Conservation (phyloP, 2,888 invertebrate genomes). For the Pteria penguin region DNA sequence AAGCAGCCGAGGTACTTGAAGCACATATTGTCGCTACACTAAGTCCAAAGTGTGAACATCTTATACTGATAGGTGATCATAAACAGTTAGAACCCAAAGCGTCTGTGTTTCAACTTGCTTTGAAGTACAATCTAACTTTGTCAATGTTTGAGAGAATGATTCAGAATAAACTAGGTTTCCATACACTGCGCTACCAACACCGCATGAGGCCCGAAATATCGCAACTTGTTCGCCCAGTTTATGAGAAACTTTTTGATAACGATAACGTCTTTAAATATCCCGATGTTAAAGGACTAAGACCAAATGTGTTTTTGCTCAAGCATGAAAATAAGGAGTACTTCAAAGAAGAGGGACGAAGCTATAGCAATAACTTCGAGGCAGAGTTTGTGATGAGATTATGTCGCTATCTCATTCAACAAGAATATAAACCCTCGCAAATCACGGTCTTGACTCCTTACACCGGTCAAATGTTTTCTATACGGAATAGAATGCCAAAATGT, state of each 20-base stretch:
- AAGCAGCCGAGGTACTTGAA: constrained; percentile 92
- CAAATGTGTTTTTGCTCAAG: constrained; percentile 71
- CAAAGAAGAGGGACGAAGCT: constrained; percentile 70
- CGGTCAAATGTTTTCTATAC: constrained; percentile 72
- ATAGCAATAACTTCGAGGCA: constrained; percentile 76
- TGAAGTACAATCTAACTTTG: constrained; percentile 85
- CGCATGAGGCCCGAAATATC: constrained; percentile 78
- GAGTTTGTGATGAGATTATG: constrained; percentile 66
- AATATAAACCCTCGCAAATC: constrained; percentile 69
- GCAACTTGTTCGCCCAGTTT: constrained; percentile 66
- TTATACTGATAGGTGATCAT: constrained; percentile 91
- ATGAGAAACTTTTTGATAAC: constrained; percentile 60
- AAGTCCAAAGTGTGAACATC: constrained; percentile 87
- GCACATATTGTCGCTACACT: constrained; percentile 89
- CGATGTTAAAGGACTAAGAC: constrained; percentile 62
- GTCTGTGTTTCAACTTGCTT: constrained; percentile 85
- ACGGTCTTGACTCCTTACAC: constrained; percentile 77
- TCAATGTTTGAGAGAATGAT: constrained; percentile 91
- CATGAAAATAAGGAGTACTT: constrained; percentile 63
- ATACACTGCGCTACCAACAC: constrained; percentile 69
- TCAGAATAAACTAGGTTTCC: constrained; percentile 84
- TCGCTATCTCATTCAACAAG: constrained; percentile 74
- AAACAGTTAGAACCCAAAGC: constrained; percentile 89
- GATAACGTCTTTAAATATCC: constrained; percentile 59
- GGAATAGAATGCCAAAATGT: constrained; percentile 63